Conservation (phyloP, 2,888 invertebrate genomes). For the Drosophila flavopinicola region DNA sequence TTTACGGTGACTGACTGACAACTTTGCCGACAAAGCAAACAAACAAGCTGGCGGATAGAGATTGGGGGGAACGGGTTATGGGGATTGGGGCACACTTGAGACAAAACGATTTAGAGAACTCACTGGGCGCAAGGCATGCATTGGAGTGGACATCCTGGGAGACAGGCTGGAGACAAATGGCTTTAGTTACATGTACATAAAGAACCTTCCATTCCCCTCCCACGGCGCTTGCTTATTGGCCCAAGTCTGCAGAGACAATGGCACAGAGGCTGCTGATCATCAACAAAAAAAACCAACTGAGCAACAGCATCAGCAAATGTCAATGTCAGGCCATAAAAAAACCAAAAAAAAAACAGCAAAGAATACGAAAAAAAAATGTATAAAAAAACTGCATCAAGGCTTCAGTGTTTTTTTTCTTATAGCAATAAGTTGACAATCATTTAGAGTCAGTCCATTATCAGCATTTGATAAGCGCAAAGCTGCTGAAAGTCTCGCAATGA, state of each 20-base stretch:
- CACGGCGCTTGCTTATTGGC: neutral
- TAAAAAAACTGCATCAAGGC: slow-evolving; percentile 46
- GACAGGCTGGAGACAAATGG: slow-evolving; percentile 59
- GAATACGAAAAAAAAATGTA: slow-evolving; percentile 24
- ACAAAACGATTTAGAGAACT: slow-evolving; percentile 51
- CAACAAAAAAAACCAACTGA: slow-evolving; percentile 20
- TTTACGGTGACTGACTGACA: slow-evolving; percentile 61
- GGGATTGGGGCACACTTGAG: slow-evolving; percentile 56
- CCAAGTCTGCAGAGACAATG: slow-evolving; percentile 15
- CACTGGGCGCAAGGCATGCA: slow-evolving; percentile 37
- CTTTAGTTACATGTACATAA: slow-evolving; percentile 7
- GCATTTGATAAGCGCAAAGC: slow-evolving; percentile 25
- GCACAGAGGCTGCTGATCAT: slow-evolving; percentile 31
- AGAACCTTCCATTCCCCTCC: neutral
- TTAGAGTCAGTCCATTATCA: slow-evolving; percentile 16
- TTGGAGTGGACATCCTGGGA: slow-evolving; percentile 65
- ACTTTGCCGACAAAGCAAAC: slow-evolving; percentile 66
- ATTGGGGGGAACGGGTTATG: neutral
- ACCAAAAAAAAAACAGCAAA: slow-evolving; percentile 44
- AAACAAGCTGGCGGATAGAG: slow-evolving; percentile 2
- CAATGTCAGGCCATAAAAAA: slow-evolving; percentile 76
- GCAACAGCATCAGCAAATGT: slow-evolving; percentile 73
- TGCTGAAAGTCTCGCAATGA: slow-evolving; percentile 16
- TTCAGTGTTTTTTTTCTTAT: slow-evolving; percentile 7
- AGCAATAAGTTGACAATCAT: slow-evolving; percentile 21